Evolutionary conservation across 2,113 vertebrate species (phyloP).

Genomic region (Myrmophylax atrothorax): DNA sequence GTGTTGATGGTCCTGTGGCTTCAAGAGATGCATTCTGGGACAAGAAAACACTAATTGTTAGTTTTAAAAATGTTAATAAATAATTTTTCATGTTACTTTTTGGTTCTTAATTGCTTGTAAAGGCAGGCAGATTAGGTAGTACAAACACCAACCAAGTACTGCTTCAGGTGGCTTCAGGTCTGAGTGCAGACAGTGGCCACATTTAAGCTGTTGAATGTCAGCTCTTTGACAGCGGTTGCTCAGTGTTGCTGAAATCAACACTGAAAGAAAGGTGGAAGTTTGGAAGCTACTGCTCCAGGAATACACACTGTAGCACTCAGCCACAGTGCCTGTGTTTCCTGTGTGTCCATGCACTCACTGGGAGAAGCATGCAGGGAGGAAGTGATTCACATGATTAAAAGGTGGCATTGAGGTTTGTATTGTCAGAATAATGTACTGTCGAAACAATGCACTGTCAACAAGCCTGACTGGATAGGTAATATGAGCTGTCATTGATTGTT

Average conservation of each 20-base stretch:
- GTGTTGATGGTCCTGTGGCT: background rate
- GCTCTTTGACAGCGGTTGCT: background rate
- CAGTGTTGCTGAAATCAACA: background rate
- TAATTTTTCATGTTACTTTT: background rate
- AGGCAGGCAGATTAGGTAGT: background rate
- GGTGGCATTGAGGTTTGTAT: background rate
- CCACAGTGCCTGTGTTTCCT: background rate
- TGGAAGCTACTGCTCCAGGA: background rate
- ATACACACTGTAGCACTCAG: background rate
- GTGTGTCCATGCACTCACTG: background rate
- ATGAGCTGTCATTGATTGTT: background rate
- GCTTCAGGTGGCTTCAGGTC: background rate
- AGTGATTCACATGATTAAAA: background rate
- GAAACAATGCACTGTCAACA: background rate
- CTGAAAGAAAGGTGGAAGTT: background rate
- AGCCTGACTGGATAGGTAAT: background rate
- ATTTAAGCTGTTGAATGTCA: background rate
- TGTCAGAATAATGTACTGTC: background rate
- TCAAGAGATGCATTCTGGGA: slow-evolving; percentile 3
- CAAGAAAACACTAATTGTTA: slow-evolving; percentile 12
- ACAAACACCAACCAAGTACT: background rate
- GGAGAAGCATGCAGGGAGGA: background rate
- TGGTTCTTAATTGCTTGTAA: background rate
- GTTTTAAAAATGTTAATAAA: slow-evolving; percentile 54
- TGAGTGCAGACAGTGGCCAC: background rate